These are phyloP conservation scores for Macroramphosus scolopax DNA, from an alignment of 2,797 vertebrate genomes.

Conservation along the genomic window DNA sequence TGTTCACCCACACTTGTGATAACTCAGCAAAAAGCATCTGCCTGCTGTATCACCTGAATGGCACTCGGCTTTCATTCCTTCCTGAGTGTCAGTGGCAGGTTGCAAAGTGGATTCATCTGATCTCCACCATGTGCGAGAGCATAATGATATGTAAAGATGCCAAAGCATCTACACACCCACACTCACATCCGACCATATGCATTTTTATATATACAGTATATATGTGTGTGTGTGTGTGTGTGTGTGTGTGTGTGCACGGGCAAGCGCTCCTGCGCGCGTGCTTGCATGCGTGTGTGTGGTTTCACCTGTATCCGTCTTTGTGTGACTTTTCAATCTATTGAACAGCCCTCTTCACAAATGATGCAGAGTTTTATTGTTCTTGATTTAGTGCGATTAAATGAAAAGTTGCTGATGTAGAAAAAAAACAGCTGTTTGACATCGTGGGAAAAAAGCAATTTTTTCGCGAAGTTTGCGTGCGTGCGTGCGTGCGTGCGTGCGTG, in stretches of 20 bases:
- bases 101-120: no score
- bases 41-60: no score
- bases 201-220: conserved; percentile 3
- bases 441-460: conserved; percentile 53
- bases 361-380: conserved; percentile 48
- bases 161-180: conserved; percentile 38
- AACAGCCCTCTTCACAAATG: conserved; percentile 42
- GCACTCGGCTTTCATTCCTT: no score
- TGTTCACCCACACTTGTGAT: no score
- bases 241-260: no score
- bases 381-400: conserved; percentile 63
- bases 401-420: conserved; percentile 57
- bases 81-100: no score
- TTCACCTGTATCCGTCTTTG: neutral
- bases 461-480: conserved; percentile 21
- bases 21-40: no score
- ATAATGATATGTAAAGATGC: conserved; percentile 28
- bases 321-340: conserved; percentile 31
- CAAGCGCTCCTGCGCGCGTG: no score
- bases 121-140: no score
- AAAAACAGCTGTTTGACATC: conserved; percentile 38
- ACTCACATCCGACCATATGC: conserved; percentile 14
- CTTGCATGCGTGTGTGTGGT: neutral
- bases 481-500: conserved; percentile 9
- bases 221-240: neutral